phyloP scores from a whole-genome alignment of 2,113 vertebrate species.

The Calypte anna region DNA sequence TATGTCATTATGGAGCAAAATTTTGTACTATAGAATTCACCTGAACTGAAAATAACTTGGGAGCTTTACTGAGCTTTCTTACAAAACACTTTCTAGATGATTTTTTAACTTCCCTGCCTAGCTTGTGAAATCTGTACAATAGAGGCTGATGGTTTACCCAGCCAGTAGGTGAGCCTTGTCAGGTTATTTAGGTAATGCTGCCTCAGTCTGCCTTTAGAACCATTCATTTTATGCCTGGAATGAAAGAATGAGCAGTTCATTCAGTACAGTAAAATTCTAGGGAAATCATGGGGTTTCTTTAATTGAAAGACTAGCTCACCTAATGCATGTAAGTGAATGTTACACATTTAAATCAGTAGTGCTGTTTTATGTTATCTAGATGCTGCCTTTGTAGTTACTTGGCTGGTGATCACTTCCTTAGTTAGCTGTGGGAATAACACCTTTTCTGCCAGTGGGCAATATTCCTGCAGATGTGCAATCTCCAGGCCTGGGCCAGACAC shows the following conservation, averaged over 20 bases:
- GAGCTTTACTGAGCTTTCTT: not conserved
- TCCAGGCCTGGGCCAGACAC: not conserved
- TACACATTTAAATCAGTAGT: not conserved
- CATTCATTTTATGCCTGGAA: not conserved
- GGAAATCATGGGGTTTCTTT: not conserved
- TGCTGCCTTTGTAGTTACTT: not conserved
- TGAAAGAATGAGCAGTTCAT: not conserved
- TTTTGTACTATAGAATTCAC: not conserved
- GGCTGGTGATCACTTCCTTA: not conserved
- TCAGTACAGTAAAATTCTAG: not conserved
- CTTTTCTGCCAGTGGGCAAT: not conserved
- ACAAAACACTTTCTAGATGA: not conserved
- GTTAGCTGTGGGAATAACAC: not conserved
- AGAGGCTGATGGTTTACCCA: not conserved
- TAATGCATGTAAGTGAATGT: not conserved
- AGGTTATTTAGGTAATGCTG: not conserved
- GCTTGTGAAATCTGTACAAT: not conserved
- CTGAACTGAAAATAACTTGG: not conserved
- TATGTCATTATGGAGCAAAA: not conserved
- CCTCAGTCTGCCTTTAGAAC: not conserved
- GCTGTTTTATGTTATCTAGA: not conserved
- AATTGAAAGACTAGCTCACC: not conserved
- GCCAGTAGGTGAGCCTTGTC: not conserved
- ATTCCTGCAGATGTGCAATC: not conserved
- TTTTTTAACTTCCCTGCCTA: not conserved